Base-by-base conservation (phyloP, 2,888 invertebrate species). In the Baccha elongata region DNA sequence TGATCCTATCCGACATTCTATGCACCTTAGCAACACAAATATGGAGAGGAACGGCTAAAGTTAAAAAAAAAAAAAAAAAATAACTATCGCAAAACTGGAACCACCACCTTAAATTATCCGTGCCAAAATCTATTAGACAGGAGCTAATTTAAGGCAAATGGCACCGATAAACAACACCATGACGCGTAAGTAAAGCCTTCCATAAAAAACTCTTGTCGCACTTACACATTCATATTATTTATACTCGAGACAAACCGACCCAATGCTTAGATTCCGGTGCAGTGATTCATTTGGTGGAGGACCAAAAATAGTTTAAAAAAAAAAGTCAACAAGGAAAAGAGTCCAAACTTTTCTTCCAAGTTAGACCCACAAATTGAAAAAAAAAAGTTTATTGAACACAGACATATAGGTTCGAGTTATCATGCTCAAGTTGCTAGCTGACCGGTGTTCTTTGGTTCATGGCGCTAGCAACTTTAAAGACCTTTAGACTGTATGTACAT, bases 41-140 rank as follows among this genome's bases (percentile, higher is more conserved):
- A 75, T 48, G 81, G 81, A 75, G 69, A 71, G 69, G 60, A 76
- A 52, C 37, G 58, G 8, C 46, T 4, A 46, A 21, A 19, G 19
- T 23, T 0, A 60, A 60, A 68, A 37, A n/a, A 35, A 73, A 65
- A 48, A 11, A 46, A 15, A 62, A 37, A 48, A 11, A 46, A 15
- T 46, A 37, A 15, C 64, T 69, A 53, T 71, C 64, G 37, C 64
- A 44, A 60, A 23, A 58, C 55, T 72, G 67, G 69, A 80, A 76
- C 76, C 76, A 76, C 76, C 76, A 83, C 76, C 81, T 81, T 81
- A 81, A 78, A 78, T 72, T 83, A 83, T 83, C 78, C 83, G 78
- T 73, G 83, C 83, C 83, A 76, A 83, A 83, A 83, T 78, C 83
- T 83, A 83, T 83, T 83, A 83, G 83, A 83, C 78, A 83, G 78